These are phyloP conservation scores for Mythimna impura DNA, from an alignment of 2,888 invertebrate genomes.

Conservation along the genomic window DNA sequence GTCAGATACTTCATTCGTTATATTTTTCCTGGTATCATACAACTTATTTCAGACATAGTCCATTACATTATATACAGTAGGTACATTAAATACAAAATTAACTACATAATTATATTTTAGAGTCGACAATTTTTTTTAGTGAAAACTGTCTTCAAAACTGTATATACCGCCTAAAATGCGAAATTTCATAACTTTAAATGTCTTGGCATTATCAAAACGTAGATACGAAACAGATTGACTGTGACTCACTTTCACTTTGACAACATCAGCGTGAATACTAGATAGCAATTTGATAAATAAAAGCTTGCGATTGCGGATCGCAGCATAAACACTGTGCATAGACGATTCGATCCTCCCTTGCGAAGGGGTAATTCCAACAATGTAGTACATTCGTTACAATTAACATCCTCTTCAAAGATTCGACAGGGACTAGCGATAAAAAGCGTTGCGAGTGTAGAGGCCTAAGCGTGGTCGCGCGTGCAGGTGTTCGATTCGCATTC, in stretches of 20 bases:
- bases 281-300: background rate
- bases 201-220: conserved; percentile 2
- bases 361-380: conserved; percentile 35
- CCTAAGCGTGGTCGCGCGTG: conserved; percentile 47
- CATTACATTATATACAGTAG: too few relatives aligned
- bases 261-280: background rate
- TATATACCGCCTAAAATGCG: background rate
- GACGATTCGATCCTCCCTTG: conserved; percentile 2
- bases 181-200: background rate
- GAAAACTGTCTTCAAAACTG: background rate
- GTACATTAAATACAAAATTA: too few relatives aligned
- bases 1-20: background rate
- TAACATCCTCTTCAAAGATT: conserved; percentile 52
- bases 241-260: conserved; percentile 30
- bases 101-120: too few relatives aligned
- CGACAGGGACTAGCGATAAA: conserved; percentile 33
- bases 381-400: conserved; percentile 49
- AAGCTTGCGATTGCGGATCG: background rate
- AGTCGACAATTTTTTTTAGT: background rate
- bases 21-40: background rate
- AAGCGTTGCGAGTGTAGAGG: conserved; percentile 32
- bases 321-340: background rate
- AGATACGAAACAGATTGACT: background rate
- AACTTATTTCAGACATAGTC: background rate
- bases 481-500: conserved; percentile 84